Conservation (phyloP, 2,888 invertebrate genomes). For the Chrysolina oricalcia region DNA sequence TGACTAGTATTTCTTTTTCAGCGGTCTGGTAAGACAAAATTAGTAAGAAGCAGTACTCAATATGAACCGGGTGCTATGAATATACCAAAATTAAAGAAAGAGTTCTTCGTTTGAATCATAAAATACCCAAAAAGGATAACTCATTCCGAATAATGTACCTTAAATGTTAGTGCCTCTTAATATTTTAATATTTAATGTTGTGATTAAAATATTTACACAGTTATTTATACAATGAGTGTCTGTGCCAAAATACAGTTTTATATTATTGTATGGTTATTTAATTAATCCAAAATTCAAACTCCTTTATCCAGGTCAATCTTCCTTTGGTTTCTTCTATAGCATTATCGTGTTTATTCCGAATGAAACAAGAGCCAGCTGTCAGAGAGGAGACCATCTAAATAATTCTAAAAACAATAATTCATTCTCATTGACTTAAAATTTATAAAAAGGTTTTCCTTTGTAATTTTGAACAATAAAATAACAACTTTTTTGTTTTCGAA, state of each 20-base stretch:
- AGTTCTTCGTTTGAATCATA: constrained; percentile 59
- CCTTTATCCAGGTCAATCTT: no score
- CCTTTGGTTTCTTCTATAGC: no score
- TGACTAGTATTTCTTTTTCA: constrained; percentile 51
- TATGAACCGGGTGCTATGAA: constrained; percentile 68
- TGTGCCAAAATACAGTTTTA: constrained; percentile 62
- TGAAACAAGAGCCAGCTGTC: no score
- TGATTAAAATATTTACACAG: constrained; percentile 51
- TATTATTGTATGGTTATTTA: constrained; percentile 36
- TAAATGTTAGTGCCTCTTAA: constrained; percentile 50
- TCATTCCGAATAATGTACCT: constrained; percentile 53
- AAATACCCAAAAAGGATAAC: constrained; percentile 38
- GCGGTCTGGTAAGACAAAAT: constrained; percentile 65
- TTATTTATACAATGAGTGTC: constrained; percentile 59
- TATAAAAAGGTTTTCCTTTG: no score
- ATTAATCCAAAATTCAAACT: no score
- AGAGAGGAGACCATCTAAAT: no score
- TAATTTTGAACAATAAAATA: no score
- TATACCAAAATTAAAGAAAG: constrained; percentile 65
- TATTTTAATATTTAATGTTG: constrained; percentile 46
- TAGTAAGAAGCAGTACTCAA: constrained; percentile 69
- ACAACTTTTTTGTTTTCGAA: no score
- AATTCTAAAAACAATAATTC: no score
- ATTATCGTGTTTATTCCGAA: no score
- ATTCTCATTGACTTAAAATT: no score